Percentiles rank a stretch among this genome's conserved stretches.
Evolutionary conservation across 2,113 vertebrate species (phyloP).

Genomic region (Salvelinus namaycush): DNA sequence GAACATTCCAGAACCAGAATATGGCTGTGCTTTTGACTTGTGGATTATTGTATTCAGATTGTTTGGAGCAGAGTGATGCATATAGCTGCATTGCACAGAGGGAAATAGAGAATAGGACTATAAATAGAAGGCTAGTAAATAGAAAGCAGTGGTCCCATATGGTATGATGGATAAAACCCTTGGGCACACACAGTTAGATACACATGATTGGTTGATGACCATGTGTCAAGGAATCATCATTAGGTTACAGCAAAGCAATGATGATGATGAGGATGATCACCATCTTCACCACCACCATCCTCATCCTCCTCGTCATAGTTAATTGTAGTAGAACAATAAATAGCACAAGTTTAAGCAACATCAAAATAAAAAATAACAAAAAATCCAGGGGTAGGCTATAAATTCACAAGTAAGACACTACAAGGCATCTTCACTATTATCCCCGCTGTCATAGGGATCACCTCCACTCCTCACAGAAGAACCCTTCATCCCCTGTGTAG

Average conservation of each 20-base stretch:
- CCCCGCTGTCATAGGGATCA: no score
- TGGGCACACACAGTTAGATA: not conserved
- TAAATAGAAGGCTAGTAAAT: constrained; percentile 50
- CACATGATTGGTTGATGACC: not conserved
- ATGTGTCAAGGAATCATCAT: not conserved
- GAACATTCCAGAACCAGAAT: not conserved
- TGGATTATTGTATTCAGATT: constrained; percentile 54
- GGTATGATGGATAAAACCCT: constrained; percentile 18
- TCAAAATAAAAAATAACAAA: no score
- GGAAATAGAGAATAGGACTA: constrained; percentile 24
- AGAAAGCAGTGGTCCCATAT: constrained; percentile 38
- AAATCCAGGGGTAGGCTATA: no score
- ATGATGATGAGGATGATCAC: constrained; percentile 19
- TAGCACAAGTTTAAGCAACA: no score
- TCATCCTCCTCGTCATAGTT: no score
- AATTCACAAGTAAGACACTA: no score
- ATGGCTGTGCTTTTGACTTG: not conserved
- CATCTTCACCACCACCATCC: no score
- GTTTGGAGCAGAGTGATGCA: constrained; percentile 57
- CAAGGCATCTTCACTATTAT: no score
- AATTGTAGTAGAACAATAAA: no score
- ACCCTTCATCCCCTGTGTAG: no score
- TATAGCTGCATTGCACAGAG: constrained; percentile 59
- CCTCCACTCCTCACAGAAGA: no score
- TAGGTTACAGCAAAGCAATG: no score